Conservation (phyloP, 2,113 vertebrate genomes). For the Trematomus loennbergii region DNA sequence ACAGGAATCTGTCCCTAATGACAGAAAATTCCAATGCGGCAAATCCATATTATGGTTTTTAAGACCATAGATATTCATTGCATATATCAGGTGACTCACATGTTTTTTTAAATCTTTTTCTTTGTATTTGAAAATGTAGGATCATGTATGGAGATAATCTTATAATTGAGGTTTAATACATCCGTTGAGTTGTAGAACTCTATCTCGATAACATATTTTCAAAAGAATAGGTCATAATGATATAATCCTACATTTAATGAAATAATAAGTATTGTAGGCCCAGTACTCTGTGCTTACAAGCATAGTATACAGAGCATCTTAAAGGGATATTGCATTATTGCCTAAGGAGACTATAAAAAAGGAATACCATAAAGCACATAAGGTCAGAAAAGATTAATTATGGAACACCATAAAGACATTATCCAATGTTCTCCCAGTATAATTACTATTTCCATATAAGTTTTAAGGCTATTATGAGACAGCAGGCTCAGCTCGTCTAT, state of each 20-base stretch:
- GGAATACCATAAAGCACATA: conserved; percentile 2
- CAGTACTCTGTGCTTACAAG: neutral
- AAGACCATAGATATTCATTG: neutral
- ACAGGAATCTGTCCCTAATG: neutral
- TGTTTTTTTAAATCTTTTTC: neutral
- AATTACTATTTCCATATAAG: conserved; percentile 33
- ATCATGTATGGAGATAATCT: neutral
- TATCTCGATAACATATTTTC: neutral
- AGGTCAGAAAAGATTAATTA: neutral
- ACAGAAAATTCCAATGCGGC: neutral
- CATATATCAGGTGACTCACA: neutral
- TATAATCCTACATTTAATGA: neutral
- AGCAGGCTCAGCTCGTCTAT: conserved; percentile 9
- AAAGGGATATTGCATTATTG: neutral
- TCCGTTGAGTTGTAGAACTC: neutral
- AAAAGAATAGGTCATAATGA: neutral
- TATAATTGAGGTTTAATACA: neutral
- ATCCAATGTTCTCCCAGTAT: neutral
- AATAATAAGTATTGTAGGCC: neutral
- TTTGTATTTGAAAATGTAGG: neutral
- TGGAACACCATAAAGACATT: conserved; percentile 1
- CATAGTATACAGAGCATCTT: neutral
- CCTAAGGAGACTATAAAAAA: neutral
- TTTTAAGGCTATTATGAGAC: conserved; percentile 19
- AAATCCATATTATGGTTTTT: conserved; percentile 13